Base-by-base conservation (phyloP, 2,888 invertebrate species). In the Axea sp. region DNA sequence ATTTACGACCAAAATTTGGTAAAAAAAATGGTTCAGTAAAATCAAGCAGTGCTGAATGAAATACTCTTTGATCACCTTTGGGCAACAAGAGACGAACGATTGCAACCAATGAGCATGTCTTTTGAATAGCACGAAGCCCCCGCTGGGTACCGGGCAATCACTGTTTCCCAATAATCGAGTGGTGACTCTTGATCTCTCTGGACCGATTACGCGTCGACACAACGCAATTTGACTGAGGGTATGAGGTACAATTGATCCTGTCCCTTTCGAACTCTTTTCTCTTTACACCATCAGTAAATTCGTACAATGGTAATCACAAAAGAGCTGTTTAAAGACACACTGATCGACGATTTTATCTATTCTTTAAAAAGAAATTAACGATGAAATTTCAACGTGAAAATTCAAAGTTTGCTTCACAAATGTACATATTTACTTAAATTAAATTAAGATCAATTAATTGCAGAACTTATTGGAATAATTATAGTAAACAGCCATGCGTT, bases 151-250 rank as follows among this genome's bases (percentile, higher is more conserved):
- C 51, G 59, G 59, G 75, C 65, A 73, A 76, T 78, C 76, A 73
- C 62, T 75, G 75, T 77, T 76, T 77, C 73, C 72, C 75, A 53
- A 75, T 76, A 77, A 78, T 77, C 75, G 73, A 77, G 65, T 71
- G 64, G 74, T 57, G 76, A 77, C 76, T 71, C 76, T 71, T 59
- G 62, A 53, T 71, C 74, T 75, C 76, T 65, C 59, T 53, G 73
- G 59, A 72, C 65, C 65, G 73, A 73, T 76, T 78, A 75, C 75
- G 75, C 75, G 75, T 73, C 76, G 76, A 76, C 76, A 72, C 77
- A 64, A 67, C 60, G 68, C 53, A 75, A 76, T 78, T 76, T 60
- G 43, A 47, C 59, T 8, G 19, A 45, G 31, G 53, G 39, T 41
- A 55, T 41, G 68, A 30, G 68, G 37, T 39, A 77, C 76, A 76